Evolutionary conservation across 2,888 invertebrate genomes (phyloP), one percentile per base, ranked within the genome.

Genomic region (Dryomyza anilis): DNA sequence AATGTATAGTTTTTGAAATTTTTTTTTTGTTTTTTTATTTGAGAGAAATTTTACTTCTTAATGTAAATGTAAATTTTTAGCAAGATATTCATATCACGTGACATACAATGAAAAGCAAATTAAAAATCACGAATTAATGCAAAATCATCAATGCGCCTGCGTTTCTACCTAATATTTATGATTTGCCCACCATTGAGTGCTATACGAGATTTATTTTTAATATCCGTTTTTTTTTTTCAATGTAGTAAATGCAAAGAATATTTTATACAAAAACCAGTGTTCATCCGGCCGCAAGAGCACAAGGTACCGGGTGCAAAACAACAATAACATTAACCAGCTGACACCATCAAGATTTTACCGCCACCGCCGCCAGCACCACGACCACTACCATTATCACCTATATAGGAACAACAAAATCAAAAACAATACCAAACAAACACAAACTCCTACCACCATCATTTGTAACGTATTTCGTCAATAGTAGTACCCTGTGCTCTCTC

Each of bases 291-390:
- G 29, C 6, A 19, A 30, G 19, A n/a, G 46, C 2, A 10, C 3
- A 36, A 39, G 33, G 39, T 56, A 68, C 67, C 67, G 71, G 66
- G 64, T 68, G 69, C 64, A 65, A 63, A 63, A 58, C 50, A 67
- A n/a, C n/a, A n/a, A n/a, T n/a, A n/a, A n/a, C n/a, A n/a, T n/a
- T n/a, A 60, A 55, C 53, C 58, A 55, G 52, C 43, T 56, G 48
- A 36, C 62, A 45, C 2, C 55, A 45, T 25, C 29, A 25, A 8
- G n/a, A n/a, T n/a, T n/a, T n/a, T n/a, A n/a, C n/a, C n/a, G n/a
- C n/a, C n/a, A n/a, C n/a, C 29, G 33, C n/a, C 57, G 39, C 36
- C 27, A 29, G 23, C 64, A 58, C 19, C 27, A 36, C 57, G 29
- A 33, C 30, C 23, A 58, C 5, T 39, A 29, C 5, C 14, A 10